Evolutionary conservation across 2,888 invertebrate genomes (phyloP).

Genomic region (Orthonevra nobilis): DNA sequence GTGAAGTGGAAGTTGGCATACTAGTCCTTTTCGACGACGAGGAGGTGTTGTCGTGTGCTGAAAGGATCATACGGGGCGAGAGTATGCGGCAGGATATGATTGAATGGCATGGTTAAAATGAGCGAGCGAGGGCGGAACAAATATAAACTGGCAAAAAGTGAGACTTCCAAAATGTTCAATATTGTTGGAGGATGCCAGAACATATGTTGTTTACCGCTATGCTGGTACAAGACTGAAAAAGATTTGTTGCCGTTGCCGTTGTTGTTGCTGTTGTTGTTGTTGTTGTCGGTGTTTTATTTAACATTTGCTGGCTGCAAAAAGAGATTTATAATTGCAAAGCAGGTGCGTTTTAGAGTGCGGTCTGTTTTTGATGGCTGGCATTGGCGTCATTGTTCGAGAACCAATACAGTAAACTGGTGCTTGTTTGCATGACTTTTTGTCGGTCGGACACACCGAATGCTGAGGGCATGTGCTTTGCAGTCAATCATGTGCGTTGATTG

Average conservation of each 20-base stretch:
- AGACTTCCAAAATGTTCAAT: slow-evolving; percentile 53
- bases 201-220: slow-evolving; percentile 59
- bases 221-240: not conserved
- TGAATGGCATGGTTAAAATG: slow-evolving; percentile 37
- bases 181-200: slow-evolving; percentile 46
- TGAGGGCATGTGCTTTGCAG: too few relatives aligned
- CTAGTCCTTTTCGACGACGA: slow-evolving; percentile 1
- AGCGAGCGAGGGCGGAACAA: not conserved
- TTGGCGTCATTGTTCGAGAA: slow-evolving; percentile 34
- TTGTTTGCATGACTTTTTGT: too few relatives aligned
- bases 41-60: slow-evolving; percentile 25
- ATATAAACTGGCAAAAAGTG: slow-evolving; percentile 52
- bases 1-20: slow-evolving; percentile 8
- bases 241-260: too few relatives aligned
- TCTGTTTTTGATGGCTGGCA: slow-evolving; percentile 44
- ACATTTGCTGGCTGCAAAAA: not conserved
- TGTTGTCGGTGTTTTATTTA: not conserved
- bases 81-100: slow-evolving; percentile 50
- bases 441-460: too few relatives aligned
- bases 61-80: slow-evolving; percentile 26
- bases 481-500: too few relatives aligned
- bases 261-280: too few relatives aligned
- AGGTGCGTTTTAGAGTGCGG: slow-evolving; percentile 60
- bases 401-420: too few relatives aligned
- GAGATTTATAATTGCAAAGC: slow-evolving; percentile 59